Percentiles rank a stretch among this genome's conserved stretches.
Conservation (phyloP, 35 echinoderm and acorn worm genomes). For the Ptychodera flava region DNA sequence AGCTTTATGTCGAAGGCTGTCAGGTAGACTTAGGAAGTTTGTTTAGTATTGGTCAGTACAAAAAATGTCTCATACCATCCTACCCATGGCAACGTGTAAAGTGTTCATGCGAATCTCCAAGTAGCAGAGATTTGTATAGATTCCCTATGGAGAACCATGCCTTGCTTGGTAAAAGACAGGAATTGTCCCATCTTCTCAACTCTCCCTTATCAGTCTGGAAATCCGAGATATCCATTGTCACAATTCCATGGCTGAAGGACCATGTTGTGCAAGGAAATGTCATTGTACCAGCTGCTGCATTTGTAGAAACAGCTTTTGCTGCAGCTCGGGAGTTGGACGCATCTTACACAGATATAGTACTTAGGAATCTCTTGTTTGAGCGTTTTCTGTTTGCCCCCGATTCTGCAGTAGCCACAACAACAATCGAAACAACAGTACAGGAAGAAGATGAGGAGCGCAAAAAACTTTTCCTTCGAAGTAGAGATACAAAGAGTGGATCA, state of each 20-base stretch:
- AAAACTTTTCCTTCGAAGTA: not conserved
- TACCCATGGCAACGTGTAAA: constrained; percentile 22
- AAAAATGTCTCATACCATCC: not conserved
- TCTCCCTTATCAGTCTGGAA: not conserved
- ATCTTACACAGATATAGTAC: not conserved
- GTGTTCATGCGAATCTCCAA: not conserved
- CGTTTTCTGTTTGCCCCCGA: constrained; percentile 31
- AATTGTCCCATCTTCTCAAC: not conserved
- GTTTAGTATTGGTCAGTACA: not conserved
- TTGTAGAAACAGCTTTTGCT: constrained; percentile 2
- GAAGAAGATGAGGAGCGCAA: not conserved
- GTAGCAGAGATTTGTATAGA: not conserved
- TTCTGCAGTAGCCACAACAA: not conserved
- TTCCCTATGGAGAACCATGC: not conserved
- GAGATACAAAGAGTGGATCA: not conserved
- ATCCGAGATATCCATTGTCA: not conserved
- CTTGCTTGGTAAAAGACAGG: not conserved
- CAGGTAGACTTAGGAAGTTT: not conserved
- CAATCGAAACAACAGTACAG: not conserved
- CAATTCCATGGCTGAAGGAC: not conserved
- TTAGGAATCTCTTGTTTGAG: constrained; percentile 22
- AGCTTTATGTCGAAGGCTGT: not conserved
- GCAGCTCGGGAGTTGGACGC: not conserved
- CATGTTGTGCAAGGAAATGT: constrained; percentile 3
- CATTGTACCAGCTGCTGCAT: constrained; percentile 6